Base-by-base conservation (phyloP, 2,797 vertebrate species). In the Melanotaenia parkinsoni region DNA sequence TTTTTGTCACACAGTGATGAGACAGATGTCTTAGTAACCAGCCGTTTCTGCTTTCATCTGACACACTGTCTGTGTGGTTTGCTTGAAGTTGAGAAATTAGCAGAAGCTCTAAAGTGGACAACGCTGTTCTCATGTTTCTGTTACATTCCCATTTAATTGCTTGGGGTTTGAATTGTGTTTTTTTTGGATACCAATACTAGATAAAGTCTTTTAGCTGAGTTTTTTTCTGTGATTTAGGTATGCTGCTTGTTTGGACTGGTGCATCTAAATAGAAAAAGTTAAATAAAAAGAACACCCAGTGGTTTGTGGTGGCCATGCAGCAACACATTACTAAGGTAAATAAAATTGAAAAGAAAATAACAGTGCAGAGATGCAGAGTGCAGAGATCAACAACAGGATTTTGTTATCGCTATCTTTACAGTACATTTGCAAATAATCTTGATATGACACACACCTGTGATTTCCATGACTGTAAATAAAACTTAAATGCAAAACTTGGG, bases 311-410 rank as follows among this genome's bases (percentile, higher is more conserved):
- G 32, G 33, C 10, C 40, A 54, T 47, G 53, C 20, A 66, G 14
- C 30, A 22, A 62, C 38, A 71, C 32, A 63, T 33, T 13, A 50
- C 5, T 53, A 28, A 58, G 54, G 12, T 13, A 64, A 64, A 74
- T 77, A 1, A 58, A 65, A 5, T 4, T 8, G 11, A 12, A 35
- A 37, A 43, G 40, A 33, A 13, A 8, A 58, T 58, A 62, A 50
- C 24, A 57, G 22, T 58, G 2, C 28, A 28, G 28, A 28, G 28
- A 28, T 28, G 28, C 28, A 28, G 28, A 28, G 3, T 28, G 28
- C 20, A 60, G 51, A 71, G 13, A 62, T 7, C n/a, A 32, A 76
- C 22, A 32, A 74, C 20, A 53, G 40, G 24, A 51, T 70, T 73
- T 70, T 20, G 35, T 43, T 30, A 64, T 58, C 40, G 72, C 58